A percentile compares a stretch with the other conserved stretches of the same genome.
Conservation (phyloP, 2,113 vertebrate genomes). For the Elephantulus edwardii region DNA sequence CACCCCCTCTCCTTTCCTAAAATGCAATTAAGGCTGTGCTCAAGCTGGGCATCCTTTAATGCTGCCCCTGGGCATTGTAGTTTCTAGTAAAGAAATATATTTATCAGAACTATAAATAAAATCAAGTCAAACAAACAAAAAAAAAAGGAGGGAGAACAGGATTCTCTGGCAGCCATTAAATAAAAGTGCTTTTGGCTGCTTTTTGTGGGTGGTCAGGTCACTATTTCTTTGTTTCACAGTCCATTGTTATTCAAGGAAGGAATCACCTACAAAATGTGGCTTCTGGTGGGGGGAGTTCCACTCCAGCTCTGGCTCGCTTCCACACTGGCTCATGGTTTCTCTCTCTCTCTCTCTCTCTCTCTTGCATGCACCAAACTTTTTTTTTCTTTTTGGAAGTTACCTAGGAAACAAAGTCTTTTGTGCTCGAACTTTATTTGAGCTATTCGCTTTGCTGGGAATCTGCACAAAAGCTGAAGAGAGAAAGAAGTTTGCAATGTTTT, state of each 20-base stretch:
- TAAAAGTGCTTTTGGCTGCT: constrained; percentile 75
- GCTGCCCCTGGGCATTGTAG: background rate
- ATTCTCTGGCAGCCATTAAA: constrained; percentile 64
- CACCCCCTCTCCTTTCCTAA: background rate
- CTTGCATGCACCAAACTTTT: constrained; percentile 83
- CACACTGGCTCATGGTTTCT: background rate
- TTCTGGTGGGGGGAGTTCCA: constrained; percentile 63
- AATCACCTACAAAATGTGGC: constrained; percentile 84
- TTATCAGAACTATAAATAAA: constrained; percentile 52
- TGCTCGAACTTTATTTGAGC: constrained; percentile 90
- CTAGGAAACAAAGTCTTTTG: constrained; percentile 96
- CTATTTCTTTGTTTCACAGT: constrained; percentile 72
- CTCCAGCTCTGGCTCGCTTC: background rate
- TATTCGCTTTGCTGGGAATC: constrained; percentile 86
- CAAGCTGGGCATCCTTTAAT: background rate
- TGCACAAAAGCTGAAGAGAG: constrained; percentile 90
- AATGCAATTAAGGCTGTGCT: constrained; percentile 46
- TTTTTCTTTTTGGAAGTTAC: constrained; percentile 86
- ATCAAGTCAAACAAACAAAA: background rate
- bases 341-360: constrained; percentile 61
- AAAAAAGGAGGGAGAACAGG: constrained; percentile 38
- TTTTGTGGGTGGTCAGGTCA: constrained; percentile 72
- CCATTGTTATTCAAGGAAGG: constrained; percentile 85
- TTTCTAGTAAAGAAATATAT: constrained; percentile 57
- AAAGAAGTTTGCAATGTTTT: constrained; percentile 83